These are phyloP conservation scores for Avahi laniger DNA, from an alignment of 2,797 vertebrate genomes.

Conservation along the genomic window DNA sequence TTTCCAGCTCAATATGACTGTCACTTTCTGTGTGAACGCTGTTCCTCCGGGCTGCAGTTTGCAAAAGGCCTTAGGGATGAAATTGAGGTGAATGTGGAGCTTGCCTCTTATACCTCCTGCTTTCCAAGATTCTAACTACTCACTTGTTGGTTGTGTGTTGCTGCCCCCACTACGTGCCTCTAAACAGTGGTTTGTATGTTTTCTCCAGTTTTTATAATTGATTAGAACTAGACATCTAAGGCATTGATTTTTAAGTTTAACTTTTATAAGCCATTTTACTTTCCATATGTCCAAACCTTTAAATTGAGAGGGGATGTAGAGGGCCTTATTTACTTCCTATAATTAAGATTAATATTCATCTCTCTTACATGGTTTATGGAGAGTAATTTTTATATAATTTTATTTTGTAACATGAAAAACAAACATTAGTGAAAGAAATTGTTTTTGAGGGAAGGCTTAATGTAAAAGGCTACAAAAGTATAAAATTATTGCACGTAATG, in stretches of 20 bases:
- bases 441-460: neutral
- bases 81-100: neutral
- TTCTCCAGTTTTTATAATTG: neutral
- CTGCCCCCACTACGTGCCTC: neutral
- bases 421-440: neutral
- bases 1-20: neutral
- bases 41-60: neutral
- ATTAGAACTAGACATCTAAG: neutral
- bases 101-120: neutral
- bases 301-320: neutral
- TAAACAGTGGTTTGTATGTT: neutral
- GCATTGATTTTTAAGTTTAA: neutral
- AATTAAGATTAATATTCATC: neutral
- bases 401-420: neutral
- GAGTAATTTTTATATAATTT: conserved; percentile 9
- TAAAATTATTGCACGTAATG: neutral
- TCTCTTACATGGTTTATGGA: neutral
- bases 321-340: neutral
- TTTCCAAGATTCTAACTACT: neutral
- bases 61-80: neutral
- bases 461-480: neutral
- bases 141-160: neutral
- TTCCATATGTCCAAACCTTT: neutral
- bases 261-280: neutral
- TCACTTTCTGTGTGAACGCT: neutral